Base-by-base conservation (phyloP, 2,113 vertebrate genomes). In the Nothobranchius kuhntae region DNA sequence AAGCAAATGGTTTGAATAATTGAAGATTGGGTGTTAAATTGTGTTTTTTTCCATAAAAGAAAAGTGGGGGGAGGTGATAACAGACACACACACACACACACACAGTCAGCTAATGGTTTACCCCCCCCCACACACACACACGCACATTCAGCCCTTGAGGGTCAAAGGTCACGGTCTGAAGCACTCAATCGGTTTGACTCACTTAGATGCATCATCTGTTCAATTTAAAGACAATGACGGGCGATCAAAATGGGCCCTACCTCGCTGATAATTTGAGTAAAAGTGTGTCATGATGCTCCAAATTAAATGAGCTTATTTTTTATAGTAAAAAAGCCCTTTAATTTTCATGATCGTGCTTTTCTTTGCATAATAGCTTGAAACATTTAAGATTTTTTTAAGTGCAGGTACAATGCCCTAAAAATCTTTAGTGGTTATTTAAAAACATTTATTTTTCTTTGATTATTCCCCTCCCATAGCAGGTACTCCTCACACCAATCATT, bases 1-100 rank as follows among this genome's bases (percentile, higher is more conserved):
- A 26, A 86, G 87, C 75, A 90, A 91, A 91, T 89, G 85, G 85
- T 86, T 87, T 88, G 83, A 90, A 89, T 92, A 92, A 92, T 92
- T 91, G 85, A 83, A 91, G 87, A 92, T 83, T 85, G 75, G 53
- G 56, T 83, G 83, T 84, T 87, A 80, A 89, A 91, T 89, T 85
- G 83, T 80, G 75, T 89, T 91, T 68, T 91, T 84, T 91, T 84
- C 83, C 50, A 67, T 75, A 66, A 81, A 84, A 77, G 74, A 75
- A 83, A 74, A 75, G 78, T 71, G 81, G 78, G 82, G 30, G 77
- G 80, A 85, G 79, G 76, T 71, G 76, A 87, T 80, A 40, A 81
- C 74, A 55, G 62, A 75, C 79, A 10, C 26, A 40, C 65, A 46
- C 53, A 30, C 53, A 30, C 58, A 52, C 70, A 30, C 62, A 61